Evolutionary conservation across 1,140 invertebrate species (phyloP).

Genomic region (Phocides pigmalion): DNA sequence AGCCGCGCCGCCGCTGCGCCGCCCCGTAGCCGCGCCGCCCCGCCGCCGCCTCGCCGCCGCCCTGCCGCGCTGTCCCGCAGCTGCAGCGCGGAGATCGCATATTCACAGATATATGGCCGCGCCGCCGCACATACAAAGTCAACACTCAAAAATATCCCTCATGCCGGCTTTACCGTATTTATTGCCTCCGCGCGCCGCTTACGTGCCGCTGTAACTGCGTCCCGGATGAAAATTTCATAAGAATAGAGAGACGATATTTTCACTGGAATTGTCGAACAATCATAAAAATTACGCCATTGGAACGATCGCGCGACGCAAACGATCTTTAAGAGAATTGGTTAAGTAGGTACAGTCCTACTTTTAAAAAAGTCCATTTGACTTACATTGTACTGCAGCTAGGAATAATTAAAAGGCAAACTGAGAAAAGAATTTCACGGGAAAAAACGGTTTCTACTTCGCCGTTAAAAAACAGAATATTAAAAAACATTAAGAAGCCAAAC

Average conservation of each 20-base stretch:
- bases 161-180: slow-evolving; percentile 21
- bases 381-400: slow-evolving; percentile 18
- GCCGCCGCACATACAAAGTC: slow-evolving; percentile 32
- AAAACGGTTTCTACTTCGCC: slow-evolving; percentile 11
- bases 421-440: slow-evolving; percentile 24
- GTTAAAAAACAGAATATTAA: slow-evolving; percentile 21
- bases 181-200: slow-evolving; percentile 6
- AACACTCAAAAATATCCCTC: slow-evolving; percentile 26
- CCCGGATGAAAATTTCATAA: slow-evolving; percentile 21
- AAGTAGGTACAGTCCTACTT: slow-evolving; percentile 5
- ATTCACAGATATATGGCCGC: slow-evolving; percentile 12
- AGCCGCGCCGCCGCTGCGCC: slow-evolving; percentile 9
- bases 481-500: slow-evolving; percentile 23
- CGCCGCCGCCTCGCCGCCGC: background rate
- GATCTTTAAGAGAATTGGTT: slow-evolving; percentile 12
- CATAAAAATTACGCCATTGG: slow-evolving; percentile 2
- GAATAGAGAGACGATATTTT: slow-evolving; percentile 19
- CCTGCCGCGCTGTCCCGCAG: background rate
- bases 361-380: slow-evolving; percentile 19
- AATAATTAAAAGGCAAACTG: slow-evolving; percentile 31
- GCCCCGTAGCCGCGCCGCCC: background rate
- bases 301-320: slow-evolving; percentile 10
- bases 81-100: background rate
- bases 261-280: background rate
- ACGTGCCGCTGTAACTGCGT: slow-evolving; percentile 5